Evolutionary conservation across 2,113 vertebrate species (phyloP).

Genomic region (Strix uralensis): DNA sequence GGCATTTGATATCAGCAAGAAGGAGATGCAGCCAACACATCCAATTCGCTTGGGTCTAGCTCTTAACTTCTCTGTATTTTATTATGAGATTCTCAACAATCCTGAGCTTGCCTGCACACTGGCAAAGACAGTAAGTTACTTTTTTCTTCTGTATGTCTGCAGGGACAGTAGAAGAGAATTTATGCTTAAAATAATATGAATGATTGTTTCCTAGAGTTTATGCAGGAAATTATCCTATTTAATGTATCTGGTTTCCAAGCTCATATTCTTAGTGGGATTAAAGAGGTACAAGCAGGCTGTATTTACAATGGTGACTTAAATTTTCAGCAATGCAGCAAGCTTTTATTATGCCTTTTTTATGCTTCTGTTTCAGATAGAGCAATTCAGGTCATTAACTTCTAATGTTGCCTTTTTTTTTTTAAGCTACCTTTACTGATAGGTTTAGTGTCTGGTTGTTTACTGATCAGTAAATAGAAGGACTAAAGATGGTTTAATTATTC

Average conservation of each 20-base stretch:
- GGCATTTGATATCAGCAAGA: constrained; percentile 89
- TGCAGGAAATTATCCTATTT: not conserved
- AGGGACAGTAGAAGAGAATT: not conserved
- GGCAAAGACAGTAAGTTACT: constrained; percentile 86
- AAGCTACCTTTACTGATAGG: not conserved
- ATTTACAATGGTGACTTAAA: not conserved
- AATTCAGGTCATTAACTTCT: not conserved
- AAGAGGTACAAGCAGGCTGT: not conserved
- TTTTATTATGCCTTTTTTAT: not conserved
- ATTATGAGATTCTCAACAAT: constrained; percentile 95
- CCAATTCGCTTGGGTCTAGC: constrained; percentile 97
- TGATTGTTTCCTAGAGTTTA: not conserved
- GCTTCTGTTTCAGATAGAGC: not conserved
- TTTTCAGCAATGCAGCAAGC: not conserved
- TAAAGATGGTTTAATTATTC: constrained; percentile 28
- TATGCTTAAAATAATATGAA: not conserved
- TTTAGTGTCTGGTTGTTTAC: not conserved
- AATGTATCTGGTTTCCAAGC: not conserved
- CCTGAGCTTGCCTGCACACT: constrained; percentile 90
- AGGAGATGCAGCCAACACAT: constrained; percentile 92
- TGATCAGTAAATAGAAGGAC: not conserved
- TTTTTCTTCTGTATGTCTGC: not conserved
- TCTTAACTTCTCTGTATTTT: constrained; percentile 98
- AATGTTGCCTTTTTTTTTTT: not conserved
- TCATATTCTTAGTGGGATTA: not conserved